These are phyloP conservation scores for Neocrepidodera transversa DNA, from an alignment of 2,888 invertebrate species.

Conservation along the genomic window DNA sequence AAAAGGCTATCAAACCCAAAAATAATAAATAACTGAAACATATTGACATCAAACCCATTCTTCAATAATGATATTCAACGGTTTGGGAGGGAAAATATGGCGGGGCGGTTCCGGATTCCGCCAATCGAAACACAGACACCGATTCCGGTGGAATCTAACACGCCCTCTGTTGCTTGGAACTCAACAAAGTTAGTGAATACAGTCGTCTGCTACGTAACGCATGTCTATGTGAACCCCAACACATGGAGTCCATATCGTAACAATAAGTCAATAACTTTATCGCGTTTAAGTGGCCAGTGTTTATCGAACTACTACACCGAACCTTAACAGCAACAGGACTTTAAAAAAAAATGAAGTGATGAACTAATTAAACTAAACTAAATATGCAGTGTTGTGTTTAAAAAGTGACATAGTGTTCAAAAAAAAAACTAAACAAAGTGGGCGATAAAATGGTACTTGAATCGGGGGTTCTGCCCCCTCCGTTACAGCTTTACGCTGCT, in stretches of 20 bases:
- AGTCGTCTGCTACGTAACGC: constrained; percentile 46
- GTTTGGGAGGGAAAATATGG: constrained; percentile 43
- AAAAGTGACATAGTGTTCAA: constrained; percentile 23
- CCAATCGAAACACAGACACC: constrained; percentile 46
- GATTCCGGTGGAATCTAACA: constrained; percentile 32
- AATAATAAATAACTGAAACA: constrained; percentile 58
- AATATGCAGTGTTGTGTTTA: constrained; percentile 28
- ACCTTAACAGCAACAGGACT: neutral
- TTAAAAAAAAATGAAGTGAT: constrained; percentile 3
- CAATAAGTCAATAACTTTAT: constrained; percentile 11
- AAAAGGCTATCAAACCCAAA: constrained; percentile 53
- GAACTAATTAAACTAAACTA: neutral
- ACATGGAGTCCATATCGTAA: constrained; percentile 34
- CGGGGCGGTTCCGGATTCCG: constrained; percentile 45
- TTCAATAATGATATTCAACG: constrained; percentile 57
- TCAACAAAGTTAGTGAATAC: constrained; percentile 53
- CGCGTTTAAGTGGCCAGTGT: constrained; percentile 2
- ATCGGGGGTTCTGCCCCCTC: constrained; percentile 70
- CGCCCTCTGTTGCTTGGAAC: constrained; percentile 41
- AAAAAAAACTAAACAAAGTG: constrained; percentile 40
- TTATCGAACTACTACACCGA: neutral
- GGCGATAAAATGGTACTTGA: constrained; percentile 68
- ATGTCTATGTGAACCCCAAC: constrained; percentile 36
- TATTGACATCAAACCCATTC: constrained; percentile 59
- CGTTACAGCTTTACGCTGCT: constrained; percentile 74